phyloP scores from a whole-genome alignment of 2,888 invertebrate genomes.

The Hyalella azteca region DNA sequence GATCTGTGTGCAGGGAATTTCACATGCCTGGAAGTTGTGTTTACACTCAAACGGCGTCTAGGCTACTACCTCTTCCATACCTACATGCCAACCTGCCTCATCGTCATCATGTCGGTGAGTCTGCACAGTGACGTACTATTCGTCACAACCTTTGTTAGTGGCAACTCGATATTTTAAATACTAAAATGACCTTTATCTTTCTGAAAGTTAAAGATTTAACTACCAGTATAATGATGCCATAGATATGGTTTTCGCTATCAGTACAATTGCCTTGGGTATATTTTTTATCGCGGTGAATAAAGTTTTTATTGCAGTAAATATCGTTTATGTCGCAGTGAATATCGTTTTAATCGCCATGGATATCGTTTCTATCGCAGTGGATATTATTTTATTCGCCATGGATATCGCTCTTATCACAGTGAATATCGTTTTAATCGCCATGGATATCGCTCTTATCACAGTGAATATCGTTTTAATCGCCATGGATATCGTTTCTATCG shows the following conservation, averaged over 20 bases:
- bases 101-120: slow-evolving; percentile 75
- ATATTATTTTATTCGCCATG: slow-evolving; percentile 74
- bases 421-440: too few species aligned
- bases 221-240: too few species aligned
- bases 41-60: slow-evolving; percentile 83
- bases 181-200: neutral
- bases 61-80: slow-evolving; percentile 69
- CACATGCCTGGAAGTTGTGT: slow-evolving; percentile 87
- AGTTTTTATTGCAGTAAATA: neutral
- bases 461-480: slow-evolving; percentile 83
- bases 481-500: too few species aligned
- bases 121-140: neutral
- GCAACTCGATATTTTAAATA: too few species aligned
- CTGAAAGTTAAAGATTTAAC: neutral
- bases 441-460: slow-evolving; percentile 63
- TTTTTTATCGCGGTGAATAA: neutral
- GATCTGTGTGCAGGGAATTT: slow-evolving; percentile 70
- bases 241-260: neutral
- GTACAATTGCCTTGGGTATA: neutral
- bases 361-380: slow-evolving; percentile 70
- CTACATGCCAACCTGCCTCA: slow-evolving; percentile 89
- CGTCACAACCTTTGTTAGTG: neutral
- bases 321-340: too few species aligned
- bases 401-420: too few species aligned
- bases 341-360: slow-evolving; percentile 12